Percentiles rank a stretch among this genome's conserved stretches.
phyloP scores from a whole-genome alignment of 2,888 invertebrate species.

The Drosophila fulvimacula region DNA sequence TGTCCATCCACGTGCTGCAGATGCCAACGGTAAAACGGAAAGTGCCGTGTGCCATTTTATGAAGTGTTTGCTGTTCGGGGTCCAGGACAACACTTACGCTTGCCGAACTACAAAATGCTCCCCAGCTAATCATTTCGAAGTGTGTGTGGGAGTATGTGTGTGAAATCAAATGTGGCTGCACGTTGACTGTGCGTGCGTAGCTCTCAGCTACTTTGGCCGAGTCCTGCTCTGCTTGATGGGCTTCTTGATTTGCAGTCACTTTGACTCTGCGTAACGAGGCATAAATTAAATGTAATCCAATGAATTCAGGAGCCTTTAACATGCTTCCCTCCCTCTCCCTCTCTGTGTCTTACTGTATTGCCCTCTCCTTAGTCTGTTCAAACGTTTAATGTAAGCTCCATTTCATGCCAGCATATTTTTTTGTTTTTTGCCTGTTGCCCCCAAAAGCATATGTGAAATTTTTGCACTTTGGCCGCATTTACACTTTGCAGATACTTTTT shows the following conservation, averaged over 20 bases:
- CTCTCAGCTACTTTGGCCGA: constrained; percentile 41
- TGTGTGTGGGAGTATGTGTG: constrained; percentile 68
- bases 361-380: constrained; percentile 8
- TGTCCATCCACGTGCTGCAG: constrained; percentile 61
- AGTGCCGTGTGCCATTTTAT: constrained; percentile 79
- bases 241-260: constrained; percentile 26
- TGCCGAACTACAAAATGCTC: constrained; percentile 82
- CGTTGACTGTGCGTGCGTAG: constrained; percentile 34
- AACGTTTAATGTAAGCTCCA: constrained; percentile 25
- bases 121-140: constrained; percentile 82
- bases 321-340: background rate
- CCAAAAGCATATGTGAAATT: constrained; percentile 68
- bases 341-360: background rate
- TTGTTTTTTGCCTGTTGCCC: constrained; percentile 20
- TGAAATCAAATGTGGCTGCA: constrained; percentile 72
- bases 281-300: constrained; percentile 52
- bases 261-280: constrained; percentile 4
- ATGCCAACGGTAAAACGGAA: constrained; percentile 72
- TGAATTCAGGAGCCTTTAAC: constrained; percentile 31
- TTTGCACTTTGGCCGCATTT: constrained; percentile 67
- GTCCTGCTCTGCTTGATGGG: constrained; percentile 22
- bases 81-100: constrained; percentile 62
- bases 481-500: constrained; percentile 58
- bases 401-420: constrained; percentile 7
- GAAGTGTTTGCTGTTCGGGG: constrained; percentile 65